Base-by-base conservation (phyloP, 2,797 vertebrate genomes). In the Triplophysa bombifrons region DNA sequence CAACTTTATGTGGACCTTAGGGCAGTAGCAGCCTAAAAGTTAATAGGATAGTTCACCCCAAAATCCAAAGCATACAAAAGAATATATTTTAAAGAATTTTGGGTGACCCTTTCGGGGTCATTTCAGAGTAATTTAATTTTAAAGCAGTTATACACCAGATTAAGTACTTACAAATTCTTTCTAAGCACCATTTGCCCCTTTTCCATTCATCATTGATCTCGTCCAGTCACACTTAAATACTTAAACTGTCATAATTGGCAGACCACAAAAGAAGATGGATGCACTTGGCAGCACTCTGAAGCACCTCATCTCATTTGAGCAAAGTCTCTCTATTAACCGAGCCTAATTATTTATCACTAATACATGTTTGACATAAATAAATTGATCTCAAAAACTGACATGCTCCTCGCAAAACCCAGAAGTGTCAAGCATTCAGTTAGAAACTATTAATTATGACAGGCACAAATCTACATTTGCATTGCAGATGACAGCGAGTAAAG, bases 381-480 rank as follows among this genome's bases (percentile, higher is more conserved):
- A 86, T 84, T 84, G 84, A 88, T 87, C 76, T 76, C 27, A 80
- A 70, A 83, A 83, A 69, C 44, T 51, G 76, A 82, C 55, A 4
- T 19, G 61, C 74, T 80, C 67, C 63, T 71, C 41, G 71, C 50
- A 74, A 80, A 76, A 80, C 60, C 74, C 60, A 64, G 27, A 55
- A 13, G 12, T 77, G 83, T 86, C 74, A 84, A 78, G 82, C 76
- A 84, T 81, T 87, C 67, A 80, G 75, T 82, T 63, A 46, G 60
- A 84, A 83, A 80, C 25, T 74, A 85, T 87, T 85, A 77, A 84
- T 81, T 82, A 84, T 77, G 84, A 81, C 71, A 84, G 76, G 44
- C 73, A 51, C 19, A 51, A 76, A 64, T 78, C 56, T 74, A 55
- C 38, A 78, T 60, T 80, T 85, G 86, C 84, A 86, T 64, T 87